A percentile compares a stretch with the other conserved stretches of the same genome.
These are phyloP conservation scores for Melanotaenia trifasciata DNA, from an alignment of 2,797 vertebrate species.

Conservation along the genomic window DNA sequence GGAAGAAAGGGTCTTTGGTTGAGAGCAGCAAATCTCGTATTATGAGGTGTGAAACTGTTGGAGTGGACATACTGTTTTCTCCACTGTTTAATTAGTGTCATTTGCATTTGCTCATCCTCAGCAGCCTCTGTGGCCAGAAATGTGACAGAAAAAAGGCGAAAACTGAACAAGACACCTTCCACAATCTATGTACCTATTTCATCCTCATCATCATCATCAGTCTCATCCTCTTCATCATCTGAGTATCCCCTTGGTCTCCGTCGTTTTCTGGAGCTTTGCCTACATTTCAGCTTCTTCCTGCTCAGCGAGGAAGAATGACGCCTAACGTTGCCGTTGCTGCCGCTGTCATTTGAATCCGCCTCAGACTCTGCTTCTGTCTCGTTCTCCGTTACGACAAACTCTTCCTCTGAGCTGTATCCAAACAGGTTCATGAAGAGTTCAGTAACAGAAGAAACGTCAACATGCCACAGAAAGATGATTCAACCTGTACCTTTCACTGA, in stretches of 20 bases:
- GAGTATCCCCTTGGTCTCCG: constrained; percentile 90
- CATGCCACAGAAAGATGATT: neutral
- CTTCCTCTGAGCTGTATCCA: constrained; percentile 89
- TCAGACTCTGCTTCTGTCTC: constrained; percentile 86
- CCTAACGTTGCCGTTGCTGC: constrained; percentile 70
- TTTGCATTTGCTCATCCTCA: too few relatives aligned
- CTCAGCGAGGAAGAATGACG: constrained; percentile 51
- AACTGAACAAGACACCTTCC: neutral
- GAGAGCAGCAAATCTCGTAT: too few relatives aligned
- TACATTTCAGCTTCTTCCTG: constrained; percentile 76
- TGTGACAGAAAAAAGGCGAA: too few relatives aligned
- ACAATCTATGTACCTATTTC: constrained; percentile 75
- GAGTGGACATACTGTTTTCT: too few relatives aligned
- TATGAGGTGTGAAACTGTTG: too few relatives aligned
- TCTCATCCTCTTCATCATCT: constrained; percentile 93
- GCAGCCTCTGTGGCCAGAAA: too few relatives aligned
- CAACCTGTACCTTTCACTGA: constrained; percentile 88
- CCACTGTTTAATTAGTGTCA: too few relatives aligned
- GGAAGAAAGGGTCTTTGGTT: too few relatives aligned
- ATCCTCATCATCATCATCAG: constrained; percentile 88
- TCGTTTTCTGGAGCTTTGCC: constrained; percentile 83
- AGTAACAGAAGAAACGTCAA: neutral
- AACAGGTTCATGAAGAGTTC: neutral
- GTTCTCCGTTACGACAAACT: constrained; percentile 91
- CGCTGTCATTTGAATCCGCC: constrained; percentile 88